Evolutionary conservation across 30 jellyfish, hydroid and myxozoan genomes (phyloP).

Genomic region (Rhopilema esculentum): DNA sequence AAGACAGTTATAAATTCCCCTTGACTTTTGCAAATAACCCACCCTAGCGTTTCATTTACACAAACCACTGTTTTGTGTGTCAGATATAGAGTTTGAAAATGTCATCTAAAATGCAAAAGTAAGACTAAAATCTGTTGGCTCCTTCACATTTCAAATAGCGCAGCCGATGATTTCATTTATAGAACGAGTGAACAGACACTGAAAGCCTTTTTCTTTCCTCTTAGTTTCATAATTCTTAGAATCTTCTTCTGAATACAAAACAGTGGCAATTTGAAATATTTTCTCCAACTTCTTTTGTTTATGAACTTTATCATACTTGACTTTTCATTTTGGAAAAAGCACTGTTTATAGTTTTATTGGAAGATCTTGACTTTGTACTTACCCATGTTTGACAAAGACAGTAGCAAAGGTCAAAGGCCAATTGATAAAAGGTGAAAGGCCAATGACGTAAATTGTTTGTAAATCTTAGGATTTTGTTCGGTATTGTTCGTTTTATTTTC

Average conservation of each 20-base stretch:
- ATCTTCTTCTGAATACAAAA: neutral
- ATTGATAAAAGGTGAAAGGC: neutral
- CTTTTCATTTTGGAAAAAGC: neutral
- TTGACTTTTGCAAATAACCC: neutral
- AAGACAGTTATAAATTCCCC: neutral
- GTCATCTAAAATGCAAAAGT: neutral
- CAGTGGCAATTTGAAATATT: neutral
- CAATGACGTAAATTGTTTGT: conserved; percentile 5
- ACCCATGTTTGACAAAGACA: neutral
- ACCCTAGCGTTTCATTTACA: neutral
- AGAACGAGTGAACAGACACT: no score
- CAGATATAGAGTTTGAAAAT: neutral
- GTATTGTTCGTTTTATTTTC: neutral
- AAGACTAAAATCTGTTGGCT: neutral
- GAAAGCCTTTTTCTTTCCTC: neutral
- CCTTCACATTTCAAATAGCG: neutral
- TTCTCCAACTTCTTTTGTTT: neutral
- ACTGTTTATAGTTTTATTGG: conserved; percentile 13
- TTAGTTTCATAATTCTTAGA: neutral
- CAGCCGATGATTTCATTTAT: no score
- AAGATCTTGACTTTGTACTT: conserved; percentile 13
- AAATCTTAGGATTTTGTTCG: conserved; percentile 24
- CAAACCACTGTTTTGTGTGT: neutral
- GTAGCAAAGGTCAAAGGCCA: neutral
- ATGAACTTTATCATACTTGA: neutral